Evolutionary conservation across 2,888 invertebrate species (phyloP), one percentile per base, ranked within the genome.

Genomic region (Lydus trimaculatus): DNA sequence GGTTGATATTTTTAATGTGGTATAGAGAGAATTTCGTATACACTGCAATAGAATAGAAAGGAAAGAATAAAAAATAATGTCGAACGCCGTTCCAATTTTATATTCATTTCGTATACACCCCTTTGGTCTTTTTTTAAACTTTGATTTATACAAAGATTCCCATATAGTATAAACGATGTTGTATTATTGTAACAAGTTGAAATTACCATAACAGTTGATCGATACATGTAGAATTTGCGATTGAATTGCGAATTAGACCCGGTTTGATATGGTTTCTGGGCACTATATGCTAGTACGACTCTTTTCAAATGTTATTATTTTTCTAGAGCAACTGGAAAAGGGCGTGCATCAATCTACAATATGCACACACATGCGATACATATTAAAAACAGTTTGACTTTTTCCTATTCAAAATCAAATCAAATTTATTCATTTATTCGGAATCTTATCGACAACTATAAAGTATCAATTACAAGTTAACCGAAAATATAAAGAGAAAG

Each of bases 131-230:
- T 43, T 43, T 43, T 43, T 17, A 5, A n/a, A 43, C 43, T 17
- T 17, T 83, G 83, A 84, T 83, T 84, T 82, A 81, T 81, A 80
- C 77, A 80, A 74, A 73, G 78, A 79, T 82, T 82, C 83, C 82
- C 84, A 83, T 43, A n/a, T 43, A 43, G 17, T 43, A 43, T 83
- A 84, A 84, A 83, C 84, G 83, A 78, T 79, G 82, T 83, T 82
- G 83, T 82, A 79, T 63, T 73, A 75, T 72, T 73, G 71, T 80
- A 81, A 81, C 82, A 82, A 82, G 84, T 83, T 82, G 73, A 76
- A 79, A 84, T 84, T 84, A 84, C 80, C 84, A 84, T 84, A 84
- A 84, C 81, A 83, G 43, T 71, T 81, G 81, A 81, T 82, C 82
- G 80, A 80, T 78, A 70, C 70, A 76, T 43, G 43, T 43, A 43